Evolutionary conservation across 2,113 vertebrate genomes (phyloP).

Genomic region (Hippocampus abdominalis): DNA sequence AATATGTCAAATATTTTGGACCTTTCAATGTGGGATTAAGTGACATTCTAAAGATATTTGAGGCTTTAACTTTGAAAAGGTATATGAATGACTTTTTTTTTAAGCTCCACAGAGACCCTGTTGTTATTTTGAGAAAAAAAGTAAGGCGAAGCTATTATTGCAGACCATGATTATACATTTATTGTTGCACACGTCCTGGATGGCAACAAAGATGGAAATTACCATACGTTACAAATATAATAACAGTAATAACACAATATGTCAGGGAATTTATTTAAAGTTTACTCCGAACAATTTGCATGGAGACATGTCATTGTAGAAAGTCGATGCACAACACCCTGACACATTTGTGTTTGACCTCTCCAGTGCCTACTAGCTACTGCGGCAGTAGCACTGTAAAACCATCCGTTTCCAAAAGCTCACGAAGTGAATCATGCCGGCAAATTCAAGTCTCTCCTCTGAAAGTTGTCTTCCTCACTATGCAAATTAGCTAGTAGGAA

Average conservation of each 20-base stretch:
- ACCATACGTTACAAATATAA: not conserved
- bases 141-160: no score
- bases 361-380: conserved; percentile 15
- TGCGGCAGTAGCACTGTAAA: conserved; percentile 58
- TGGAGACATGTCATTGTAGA: conserved; percentile 6
- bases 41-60: no score
- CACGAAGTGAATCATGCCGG: conserved; percentile 30
- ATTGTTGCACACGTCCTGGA: not conserved
- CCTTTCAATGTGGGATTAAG: no score
- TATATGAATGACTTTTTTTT: no score
- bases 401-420: conserved; percentile 53
- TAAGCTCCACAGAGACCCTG: no score
- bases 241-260: not conserved
- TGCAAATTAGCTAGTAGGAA: conserved; percentile 59
- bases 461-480: conserved; percentile 8
- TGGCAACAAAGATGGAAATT: not conserved
- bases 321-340: conserved; percentile 1
- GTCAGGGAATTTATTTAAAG: not conserved
- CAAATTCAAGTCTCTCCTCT: conserved; percentile 20
- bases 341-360: conserved; percentile 28
- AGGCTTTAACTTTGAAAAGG: no score
- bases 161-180: not conserved
- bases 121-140: no score
- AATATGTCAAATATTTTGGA: no score
- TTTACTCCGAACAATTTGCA: not conserved